Conservation (phyloP, 2,888 invertebrate genomes). For the Lasius platythorax region DNA sequence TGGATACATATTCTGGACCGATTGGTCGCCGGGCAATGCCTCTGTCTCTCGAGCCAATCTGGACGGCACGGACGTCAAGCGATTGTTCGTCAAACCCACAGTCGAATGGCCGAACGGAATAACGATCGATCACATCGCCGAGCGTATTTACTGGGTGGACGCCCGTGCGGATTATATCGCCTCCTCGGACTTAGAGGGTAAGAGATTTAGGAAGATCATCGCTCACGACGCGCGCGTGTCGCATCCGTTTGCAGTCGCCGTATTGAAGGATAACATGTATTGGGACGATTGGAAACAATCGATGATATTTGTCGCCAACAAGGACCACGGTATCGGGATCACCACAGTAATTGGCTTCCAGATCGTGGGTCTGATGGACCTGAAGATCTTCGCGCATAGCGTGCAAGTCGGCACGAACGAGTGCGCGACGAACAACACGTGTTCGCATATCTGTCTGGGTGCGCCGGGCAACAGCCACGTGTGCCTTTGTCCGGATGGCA, state of each 20-base stretch:
- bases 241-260: slow-evolving; percentile 95
- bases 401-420: slow-evolving; percentile 92
- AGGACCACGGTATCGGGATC: slow-evolving; percentile 90
- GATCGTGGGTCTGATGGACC: slow-evolving; percentile 92
- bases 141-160: slow-evolving; percentile 95
- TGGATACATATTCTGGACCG: slow-evolving; percentile 95
- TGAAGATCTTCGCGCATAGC: slow-evolving; percentile 93
- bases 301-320: slow-evolving; percentile 93
- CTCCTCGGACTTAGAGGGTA: slow-evolving; percentile 91
- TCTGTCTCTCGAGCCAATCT: slow-evolving; percentile 93
- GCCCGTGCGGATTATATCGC: slow-evolving; percentile 94
- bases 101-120: slow-evolving; percentile 95
- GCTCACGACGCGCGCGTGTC: slow-evolving; percentile 89
- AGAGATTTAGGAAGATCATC: slow-evolving; percentile 89
- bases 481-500: slow-evolving; percentile 94
- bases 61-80: slow-evolving; percentile 91
- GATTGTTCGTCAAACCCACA: slow-evolving; percentile 89
- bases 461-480: slow-evolving; percentile 89
- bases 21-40: slow-evolving; percentile 93
- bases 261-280: slow-evolving; percentile 94
- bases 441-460: slow-evolving; percentile 93
- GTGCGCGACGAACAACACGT: slow-evolving; percentile 89
- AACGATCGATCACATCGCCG: slow-evolving; percentile 93
- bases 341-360: slow-evolving; percentile 88
- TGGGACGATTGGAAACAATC: slow-evolving; percentile 96